Percentiles rank a stretch among this genome's conserved stretches.
phyloP scores from a whole-genome alignment of 2,888 invertebrate genomes.

The Leptinotarsa haldemani region DNA sequence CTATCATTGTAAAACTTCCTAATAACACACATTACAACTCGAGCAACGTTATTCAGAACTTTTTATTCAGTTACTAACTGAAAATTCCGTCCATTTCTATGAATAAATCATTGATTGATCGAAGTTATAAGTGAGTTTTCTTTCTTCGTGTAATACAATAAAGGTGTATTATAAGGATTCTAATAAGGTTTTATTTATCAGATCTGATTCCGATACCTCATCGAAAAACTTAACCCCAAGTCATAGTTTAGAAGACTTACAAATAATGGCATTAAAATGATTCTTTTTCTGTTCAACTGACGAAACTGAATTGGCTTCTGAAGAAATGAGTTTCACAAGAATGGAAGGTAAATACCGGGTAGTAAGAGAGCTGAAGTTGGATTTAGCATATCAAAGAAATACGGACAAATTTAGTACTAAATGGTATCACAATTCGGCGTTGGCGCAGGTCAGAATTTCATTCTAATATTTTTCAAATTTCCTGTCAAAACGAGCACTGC shows the following conservation, averaged over 20 bases:
- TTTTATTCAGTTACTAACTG: constrained; percentile 25
- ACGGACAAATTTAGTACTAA: too few relatives aligned
- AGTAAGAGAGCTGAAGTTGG: too few relatives aligned
- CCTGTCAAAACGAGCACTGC: too few relatives aligned
- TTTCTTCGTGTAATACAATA: constrained; percentile 38
- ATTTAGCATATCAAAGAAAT: too few relatives aligned
- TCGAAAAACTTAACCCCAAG: constrained; percentile 59
- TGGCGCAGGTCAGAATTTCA: too few relatives aligned
- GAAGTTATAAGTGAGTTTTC: constrained; percentile 34
- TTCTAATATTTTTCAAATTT: too few relatives aligned
- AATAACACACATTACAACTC: constrained; percentile 32
- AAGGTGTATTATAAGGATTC: constrained; percentile 45
- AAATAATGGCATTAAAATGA: constrained; percentile 38
- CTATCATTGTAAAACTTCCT: constrained; percentile 28
- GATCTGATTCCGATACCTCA: constrained; percentile 57
- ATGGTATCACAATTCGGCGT: too few relatives aligned
- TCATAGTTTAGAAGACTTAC: constrained; percentile 57
- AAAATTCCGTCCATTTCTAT: constrained; percentile 20
- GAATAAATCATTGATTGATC: constrained; percentile 25
- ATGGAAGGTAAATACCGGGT: too few relatives aligned
- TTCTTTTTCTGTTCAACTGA: not conserved
- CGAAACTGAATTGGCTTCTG: not conserved
- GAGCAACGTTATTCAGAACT: constrained; percentile 25
- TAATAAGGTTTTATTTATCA: constrained; percentile 47
- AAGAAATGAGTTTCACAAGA: constrained; percentile 1